These are phyloP conservation scores for Sesia bembeciformis DNA, from an alignment of 2,888 invertebrate species.

Conservation along the genomic window DNA sequence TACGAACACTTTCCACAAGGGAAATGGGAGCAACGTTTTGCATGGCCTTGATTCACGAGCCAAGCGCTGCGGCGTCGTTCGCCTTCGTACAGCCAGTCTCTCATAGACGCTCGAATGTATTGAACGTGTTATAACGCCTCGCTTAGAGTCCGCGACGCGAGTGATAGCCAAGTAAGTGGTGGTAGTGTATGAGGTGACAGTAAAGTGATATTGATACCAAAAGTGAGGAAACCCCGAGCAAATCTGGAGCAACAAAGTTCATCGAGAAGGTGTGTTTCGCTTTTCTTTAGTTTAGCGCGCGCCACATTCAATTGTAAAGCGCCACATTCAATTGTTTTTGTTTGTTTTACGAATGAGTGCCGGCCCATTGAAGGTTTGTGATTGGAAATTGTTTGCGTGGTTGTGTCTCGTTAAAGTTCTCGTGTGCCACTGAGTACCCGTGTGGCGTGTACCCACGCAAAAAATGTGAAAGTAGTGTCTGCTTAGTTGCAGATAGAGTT, in stretches of 20 bases:
- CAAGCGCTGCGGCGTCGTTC: conserved; percentile 17
- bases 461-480: conserved; percentile 48
- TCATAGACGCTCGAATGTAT: conserved; percentile 21
- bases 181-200: conserved; percentile 2
- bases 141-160: conserved; percentile 35
- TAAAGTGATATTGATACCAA: conserved; percentile 15
- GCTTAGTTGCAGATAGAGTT: conserved; percentile 16
- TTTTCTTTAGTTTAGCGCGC: conserved; percentile 4
- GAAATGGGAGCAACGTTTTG: conserved; percentile 66
- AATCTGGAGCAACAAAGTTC: conserved; percentile 56
- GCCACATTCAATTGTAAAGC: conserved; percentile 9
- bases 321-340: conserved; percentile 18
- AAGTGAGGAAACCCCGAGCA: conserved; percentile 44
- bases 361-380: conserved; percentile 2
- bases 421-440: background rate
- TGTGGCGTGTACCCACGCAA: conserved; percentile 14
- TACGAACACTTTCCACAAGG: conserved; percentile 67
- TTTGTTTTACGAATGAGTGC: conserved; percentile 30
- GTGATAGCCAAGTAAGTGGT: conserved; percentile 18
- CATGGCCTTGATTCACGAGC: conserved; percentile 59
- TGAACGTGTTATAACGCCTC: conserved; percentile 18
- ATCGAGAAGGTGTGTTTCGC: conserved; percentile 42
- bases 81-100: conserved; percentile 34
- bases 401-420: conserved; percentile 4
- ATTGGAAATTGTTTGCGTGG: conserved; percentile 14